These are phyloP conservation scores for Cheilosia variabilis DNA, from an alignment of 2,888 invertebrate species.

Conservation along the genomic window DNA sequence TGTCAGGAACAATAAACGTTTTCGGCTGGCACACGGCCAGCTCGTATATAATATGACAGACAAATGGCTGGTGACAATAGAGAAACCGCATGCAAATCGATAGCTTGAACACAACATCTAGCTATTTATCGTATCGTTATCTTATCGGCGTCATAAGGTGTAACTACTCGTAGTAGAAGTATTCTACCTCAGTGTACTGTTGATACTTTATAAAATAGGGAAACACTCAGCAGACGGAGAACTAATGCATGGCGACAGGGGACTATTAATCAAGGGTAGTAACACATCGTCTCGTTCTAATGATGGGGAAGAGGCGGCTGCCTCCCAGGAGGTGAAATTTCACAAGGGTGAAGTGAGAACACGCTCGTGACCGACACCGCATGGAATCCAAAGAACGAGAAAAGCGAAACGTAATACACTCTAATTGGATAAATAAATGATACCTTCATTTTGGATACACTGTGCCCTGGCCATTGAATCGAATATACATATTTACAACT, in stretches of 20 bases:
- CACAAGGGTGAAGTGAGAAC: neutral
- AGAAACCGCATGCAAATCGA: constrained; percentile 28
- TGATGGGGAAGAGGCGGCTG: neutral
- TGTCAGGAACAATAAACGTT: constrained; percentile 17
- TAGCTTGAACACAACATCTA: constrained; percentile 3
- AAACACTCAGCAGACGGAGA: constrained; percentile 2
- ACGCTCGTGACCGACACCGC: constrained; percentile 36
- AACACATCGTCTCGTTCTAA: neutral
- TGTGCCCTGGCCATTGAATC: neutral
- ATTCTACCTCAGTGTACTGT: neutral
- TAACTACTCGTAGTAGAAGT: constrained; percentile 2
- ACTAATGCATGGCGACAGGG: constrained; percentile 14
- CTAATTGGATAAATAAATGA: constrained; percentile 47
- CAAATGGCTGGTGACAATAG: neutral
- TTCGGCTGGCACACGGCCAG: constrained; percentile 15
- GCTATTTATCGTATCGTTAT: constrained; percentile 15
- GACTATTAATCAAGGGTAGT: constrained; percentile 14
- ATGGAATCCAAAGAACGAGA: constrained; percentile 4
- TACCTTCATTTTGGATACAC: neutral
- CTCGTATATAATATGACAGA: constrained; percentile 1
- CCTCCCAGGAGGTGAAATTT: neutral
- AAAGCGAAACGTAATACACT: neutral
- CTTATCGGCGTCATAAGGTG: constrained; percentile 16
- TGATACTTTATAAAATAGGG: constrained; percentile 4
- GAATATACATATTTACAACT: neutral